Base-by-base conservation (phyloP, 2,113 vertebrate genomes). In the Hystrix brachyura region DNA sequence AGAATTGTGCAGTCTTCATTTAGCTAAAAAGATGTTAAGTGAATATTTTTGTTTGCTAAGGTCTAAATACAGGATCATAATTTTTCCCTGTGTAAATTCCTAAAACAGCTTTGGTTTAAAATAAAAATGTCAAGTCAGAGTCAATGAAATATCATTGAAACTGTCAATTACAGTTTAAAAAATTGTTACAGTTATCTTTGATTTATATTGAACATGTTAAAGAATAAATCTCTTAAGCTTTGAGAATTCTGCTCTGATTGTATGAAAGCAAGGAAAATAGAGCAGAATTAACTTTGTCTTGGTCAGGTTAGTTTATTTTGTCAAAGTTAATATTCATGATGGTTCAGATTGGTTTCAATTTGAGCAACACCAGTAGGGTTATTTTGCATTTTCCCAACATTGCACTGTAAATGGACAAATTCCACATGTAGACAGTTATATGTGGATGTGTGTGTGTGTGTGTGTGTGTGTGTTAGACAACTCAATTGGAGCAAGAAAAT, bases 401-500 rank as follows among this genome's bases (percentile, higher is more conserved):
- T 34, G 38, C 48, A 34, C 11, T 79, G 46, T 94, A 94, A 87
- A 83, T 53, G 53, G 18, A 34, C 4, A 90, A 81, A 69, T 78
- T 87, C 25, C 34, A 86, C 18, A 69, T 13, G 12, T 19, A 84
- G 10, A 84, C 7, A 79, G 84, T 90, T 91, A 62, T 23, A 12
- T 64, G 27, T 69, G 67, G 76, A 78, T 84, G 67, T 64, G 29
- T 83, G n/a, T 29, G 74, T 32, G 57, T 32, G 27, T 25, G 27
- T 23, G 18, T n/a, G 17, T 91, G 21, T 67, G 27, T 87, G 27
- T 55, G 51, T 57, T 94, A 97, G 97, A 98, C 97, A 97, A 90
- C 92, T 98, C 94, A 98, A 97, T 98, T 98, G 98, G 95, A 98
- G 91, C 71, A 81, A 83, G 94, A 76, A 92, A 72, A 71, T 95